Evolutionary conservation across 2,888 invertebrate genomes (phyloP).

Genomic region (Heliconius ethilla): DNA sequence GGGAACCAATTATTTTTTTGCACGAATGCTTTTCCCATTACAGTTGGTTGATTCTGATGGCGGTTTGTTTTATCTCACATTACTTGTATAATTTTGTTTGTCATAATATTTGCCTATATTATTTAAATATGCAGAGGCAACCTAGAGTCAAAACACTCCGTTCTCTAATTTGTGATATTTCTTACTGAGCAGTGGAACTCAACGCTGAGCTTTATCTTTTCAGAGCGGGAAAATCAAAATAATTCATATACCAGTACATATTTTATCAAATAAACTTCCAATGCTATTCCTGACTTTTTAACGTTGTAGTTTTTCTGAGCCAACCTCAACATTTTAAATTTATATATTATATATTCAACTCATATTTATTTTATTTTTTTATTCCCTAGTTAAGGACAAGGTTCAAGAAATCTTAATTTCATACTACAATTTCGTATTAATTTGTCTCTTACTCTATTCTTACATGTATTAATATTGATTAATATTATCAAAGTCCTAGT

Average conservation of each 20-base stretch:
- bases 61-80: slow-evolving; percentile 62
- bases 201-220: too few species aligned
- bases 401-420: background rate
- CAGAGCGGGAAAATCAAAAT: too few species aligned
- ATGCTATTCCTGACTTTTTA: too few species aligned
- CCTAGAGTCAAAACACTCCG: background rate
- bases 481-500: background rate
- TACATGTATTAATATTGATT: background rate
- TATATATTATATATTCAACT: background rate
- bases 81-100: slow-evolving; percentile 48
- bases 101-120: background rate
- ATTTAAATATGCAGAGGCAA: background rate
- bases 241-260: too few species aligned
- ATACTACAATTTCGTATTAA: background rate
- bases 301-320: background rate
- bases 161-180: background rate
- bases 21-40: slow-evolving; percentile 68
- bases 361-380: background rate
- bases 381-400: background rate
- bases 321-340: too few species aligned
- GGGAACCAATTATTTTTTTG: slow-evolving; percentile 77
- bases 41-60: slow-evolving; percentile 65
- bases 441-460: background rate
- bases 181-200: background rate
- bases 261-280: too few species aligned